These are phyloP conservation scores for Pyrgilauda ruficollis DNA, from an alignment of 2,113 vertebrate genomes.

Conservation along the genomic window DNA sequence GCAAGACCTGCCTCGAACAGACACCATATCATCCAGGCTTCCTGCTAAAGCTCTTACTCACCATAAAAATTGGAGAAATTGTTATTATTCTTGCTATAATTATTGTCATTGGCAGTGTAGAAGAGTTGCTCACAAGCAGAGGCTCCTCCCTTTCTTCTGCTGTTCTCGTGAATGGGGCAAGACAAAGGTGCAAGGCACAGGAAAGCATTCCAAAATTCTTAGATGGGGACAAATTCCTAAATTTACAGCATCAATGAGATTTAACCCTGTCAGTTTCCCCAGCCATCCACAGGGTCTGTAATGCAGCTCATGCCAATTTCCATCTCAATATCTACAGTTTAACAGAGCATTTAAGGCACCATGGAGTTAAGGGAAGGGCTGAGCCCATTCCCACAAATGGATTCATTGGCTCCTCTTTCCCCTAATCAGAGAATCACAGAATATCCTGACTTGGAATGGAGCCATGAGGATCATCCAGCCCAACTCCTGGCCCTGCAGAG, in stretches of 20 bases:
- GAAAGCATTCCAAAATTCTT: neutral
- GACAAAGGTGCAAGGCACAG: neutral
- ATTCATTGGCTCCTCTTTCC: neutral
- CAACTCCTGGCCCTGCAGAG: neutral
- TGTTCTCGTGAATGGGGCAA: neutral
- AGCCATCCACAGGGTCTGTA: neutral
- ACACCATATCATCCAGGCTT: neutral
- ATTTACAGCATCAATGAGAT: neutral
- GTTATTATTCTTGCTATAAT: neutral
- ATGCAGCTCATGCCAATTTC: neutral
- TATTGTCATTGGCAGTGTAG: neutral
- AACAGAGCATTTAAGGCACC: neutral
- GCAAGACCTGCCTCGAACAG: neutral
- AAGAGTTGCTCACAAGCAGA: neutral
- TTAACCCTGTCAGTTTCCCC: neutral
- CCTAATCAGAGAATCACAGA: neutral
- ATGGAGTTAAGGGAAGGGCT: neutral
- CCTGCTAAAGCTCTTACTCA: neutral
- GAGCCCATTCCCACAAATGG: accelerated
- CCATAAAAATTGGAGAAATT: neutral
- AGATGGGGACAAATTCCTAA: neutral
- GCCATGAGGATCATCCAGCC: neutral
- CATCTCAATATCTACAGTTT: neutral
- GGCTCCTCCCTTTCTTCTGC: neutral
- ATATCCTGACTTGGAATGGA: neutral